Percentiles rank a stretch among this genome's conserved stretches.
These are phyloP conservation scores for Aselliscus stoliczkanus DNA, from an alignment of 2,797 vertebrate species.

Conservation along the genomic window DNA sequence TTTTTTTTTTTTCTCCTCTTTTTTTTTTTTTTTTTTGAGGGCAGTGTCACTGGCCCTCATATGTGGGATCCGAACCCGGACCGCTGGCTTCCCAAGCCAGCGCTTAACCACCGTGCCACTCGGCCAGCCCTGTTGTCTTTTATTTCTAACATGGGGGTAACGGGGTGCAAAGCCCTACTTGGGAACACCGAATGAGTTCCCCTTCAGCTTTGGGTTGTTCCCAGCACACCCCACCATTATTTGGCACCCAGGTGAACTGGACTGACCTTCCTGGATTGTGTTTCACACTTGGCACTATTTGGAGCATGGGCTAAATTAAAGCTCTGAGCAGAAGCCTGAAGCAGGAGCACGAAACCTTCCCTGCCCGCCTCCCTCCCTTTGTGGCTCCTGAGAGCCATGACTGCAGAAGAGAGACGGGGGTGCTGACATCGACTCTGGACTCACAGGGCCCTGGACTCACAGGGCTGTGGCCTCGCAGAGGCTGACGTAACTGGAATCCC, in stretches of 20 bases:
- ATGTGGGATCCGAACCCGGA: too few species aligned
- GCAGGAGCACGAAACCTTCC: not conserved
- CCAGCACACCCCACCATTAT: not conserved
- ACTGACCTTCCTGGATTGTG: not conserved
- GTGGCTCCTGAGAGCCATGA: not conserved
- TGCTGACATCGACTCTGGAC: not conserved
- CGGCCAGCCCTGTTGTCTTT: too few species aligned
- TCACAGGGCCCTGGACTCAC: not conserved
- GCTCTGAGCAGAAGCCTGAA: not conserved
- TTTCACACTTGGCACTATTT: not conserved
- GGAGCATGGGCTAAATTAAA: not conserved
- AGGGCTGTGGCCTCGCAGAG: not conserved
- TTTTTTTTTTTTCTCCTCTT: too few species aligned
- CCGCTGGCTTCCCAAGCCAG: too few species aligned
- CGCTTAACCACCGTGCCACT: too few species aligned
- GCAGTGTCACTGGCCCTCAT: too few species aligned
- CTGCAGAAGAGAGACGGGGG: not conserved
- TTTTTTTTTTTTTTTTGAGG: too few species aligned
- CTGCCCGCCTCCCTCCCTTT: not conserved
- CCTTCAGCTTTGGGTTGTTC: not conserved
- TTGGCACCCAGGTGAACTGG: not conserved
- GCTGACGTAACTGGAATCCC: conserved; percentile 22
- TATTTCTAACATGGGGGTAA: not conserved
- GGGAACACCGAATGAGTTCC: not conserved
- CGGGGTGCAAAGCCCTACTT: not conserved